phyloP scores from a whole-genome alignment of 1,140 invertebrate species.

The Papilio polyxenes region DNA sequence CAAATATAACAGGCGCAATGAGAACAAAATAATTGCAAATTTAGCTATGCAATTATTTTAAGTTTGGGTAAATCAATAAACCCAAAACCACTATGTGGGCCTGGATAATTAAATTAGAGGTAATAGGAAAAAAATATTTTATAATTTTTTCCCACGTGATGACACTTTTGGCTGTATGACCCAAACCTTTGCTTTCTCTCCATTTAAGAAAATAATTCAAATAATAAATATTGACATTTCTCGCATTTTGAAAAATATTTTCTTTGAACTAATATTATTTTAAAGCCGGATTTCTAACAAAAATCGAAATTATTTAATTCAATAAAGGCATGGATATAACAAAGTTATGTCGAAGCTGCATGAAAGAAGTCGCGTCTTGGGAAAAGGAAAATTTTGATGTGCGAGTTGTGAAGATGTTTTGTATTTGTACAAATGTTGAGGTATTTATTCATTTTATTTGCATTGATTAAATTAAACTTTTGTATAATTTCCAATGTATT shows the following conservation, averaged over 20 bases:
- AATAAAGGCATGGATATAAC: conserved; percentile 54
- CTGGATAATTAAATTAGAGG: background rate
- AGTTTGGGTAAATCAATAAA: background rate
- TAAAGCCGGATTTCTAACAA: conserved; percentile 21
- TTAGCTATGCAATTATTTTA: background rate
- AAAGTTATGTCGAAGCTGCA: conserved; percentile 70
- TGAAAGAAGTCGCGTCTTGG: conserved; percentile 68
- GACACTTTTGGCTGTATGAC: conserved; percentile 9
- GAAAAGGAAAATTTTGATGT: conserved; percentile 61
- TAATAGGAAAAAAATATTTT: background rate
- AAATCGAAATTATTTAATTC: background rate
- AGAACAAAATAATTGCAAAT: background rate
- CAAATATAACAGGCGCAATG: background rate
- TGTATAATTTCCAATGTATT: background rate
- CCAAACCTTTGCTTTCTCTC: background rate
- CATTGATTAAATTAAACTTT: background rate
- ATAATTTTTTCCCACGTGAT: too few species aligned
- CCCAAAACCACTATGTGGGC: background rate
- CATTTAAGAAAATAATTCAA: background rate
- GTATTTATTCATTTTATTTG: too few species aligned
- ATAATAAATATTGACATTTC: too few species aligned
- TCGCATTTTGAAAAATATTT: background rate
- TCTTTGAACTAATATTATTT: background rate
- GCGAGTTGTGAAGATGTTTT: conserved; percentile 68
- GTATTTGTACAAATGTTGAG: conserved; percentile 70